Base-by-base conservation (phyloP, 2,888 invertebrate species). In the Dicranocentrus wangi region DNA sequence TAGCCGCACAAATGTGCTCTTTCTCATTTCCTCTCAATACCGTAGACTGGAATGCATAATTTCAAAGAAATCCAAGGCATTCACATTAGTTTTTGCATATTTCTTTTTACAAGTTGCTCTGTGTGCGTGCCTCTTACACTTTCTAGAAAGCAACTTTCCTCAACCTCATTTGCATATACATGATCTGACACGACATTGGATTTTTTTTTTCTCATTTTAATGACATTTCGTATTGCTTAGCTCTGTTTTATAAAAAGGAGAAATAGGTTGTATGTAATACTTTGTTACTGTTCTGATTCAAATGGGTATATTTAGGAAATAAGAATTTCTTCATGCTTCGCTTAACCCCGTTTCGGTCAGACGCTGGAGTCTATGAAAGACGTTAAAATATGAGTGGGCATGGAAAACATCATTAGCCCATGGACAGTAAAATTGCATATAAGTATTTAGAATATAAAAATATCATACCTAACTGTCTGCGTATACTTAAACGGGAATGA, bases 11-110 rank as follows among this genome's bases (percentile, higher is more conserved):
- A 51, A 51, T 8, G 19, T 43, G n/a, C 51, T 17, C 51, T n/a
- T 10, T 55, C 19, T 55, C 55, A 55, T 55, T 55, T 55, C 55
- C 55, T 55, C 25, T 55, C 55, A 55, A 55, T 25, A 55, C 25
- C 55, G 13, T 55, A 17, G 43, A 43, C n/a, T 13, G 7, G 47
- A 47, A 55, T 25, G 25, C 25, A 23, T 13, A 55, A 23, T 53
- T 53, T 53, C 53, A 21, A 21, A 2, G 55, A 25, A 55, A 51
- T 51, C n/a, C 53, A 21, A 21, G 2, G 55, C 25, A 55, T 17
- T 51, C n/a, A 10, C 13, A 55, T 55, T 55, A 55, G 25, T 25
- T 23, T 23, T 55, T 25, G 25, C n/a, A 55, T 47, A 32, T 32
- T 32, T 32, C 32, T 32, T 32, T 32, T 32, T 3, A 32, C 10